Evolutionary conservation across 2,888 invertebrate species (phyloP).

Genomic region (Drosophila melanosoma): DNA sequence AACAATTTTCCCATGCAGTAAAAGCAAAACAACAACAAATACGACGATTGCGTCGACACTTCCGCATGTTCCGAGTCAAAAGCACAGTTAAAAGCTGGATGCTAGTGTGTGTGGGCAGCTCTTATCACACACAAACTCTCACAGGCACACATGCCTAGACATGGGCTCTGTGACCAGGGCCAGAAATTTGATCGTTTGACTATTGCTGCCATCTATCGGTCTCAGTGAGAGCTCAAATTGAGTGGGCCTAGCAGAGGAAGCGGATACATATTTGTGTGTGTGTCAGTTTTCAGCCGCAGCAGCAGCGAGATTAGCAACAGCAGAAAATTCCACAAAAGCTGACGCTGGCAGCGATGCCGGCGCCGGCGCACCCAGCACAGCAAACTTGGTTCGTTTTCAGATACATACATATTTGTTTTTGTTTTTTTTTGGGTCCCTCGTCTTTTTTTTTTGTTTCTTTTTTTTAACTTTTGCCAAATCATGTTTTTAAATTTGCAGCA

Average conservation of each 20-base stretch:
- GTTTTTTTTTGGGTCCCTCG: constrained; percentile 22
- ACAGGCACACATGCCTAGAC: constrained; percentile 3
- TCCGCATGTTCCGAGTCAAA: constrained; percentile 66
- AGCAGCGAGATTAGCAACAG: constrained; percentile 63
- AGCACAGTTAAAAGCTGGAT: constrained; percentile 50
- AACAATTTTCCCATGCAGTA: constrained; percentile 51
- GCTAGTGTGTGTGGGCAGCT: constrained; percentile 18
- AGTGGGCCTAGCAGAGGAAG: constrained; percentile 39
- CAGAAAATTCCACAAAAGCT: constrained; percentile 64
- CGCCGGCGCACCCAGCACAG: constrained; percentile 63
- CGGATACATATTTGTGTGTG: constrained; percentile 6
- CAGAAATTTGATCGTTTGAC: constrained; percentile 49
- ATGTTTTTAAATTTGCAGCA: constrained; percentile 73
- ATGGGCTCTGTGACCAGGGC: constrained; percentile 14
- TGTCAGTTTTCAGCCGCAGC: constrained; percentile 21
- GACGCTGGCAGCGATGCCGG: constrained; percentile 58
- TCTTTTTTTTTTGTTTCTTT: constrained; percentile 24
- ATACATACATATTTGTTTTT: constrained; percentile 26
- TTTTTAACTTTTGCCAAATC: constrained; percentile 61
- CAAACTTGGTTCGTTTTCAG: constrained; percentile 53
- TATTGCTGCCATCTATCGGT: constrained; percentile 45
- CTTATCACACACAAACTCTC: constrained; percentile 35
- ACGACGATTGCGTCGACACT: constrained; percentile 26
- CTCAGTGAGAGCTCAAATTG: constrained; percentile 26
- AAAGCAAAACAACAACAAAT: constrained; percentile 8